Evolutionary conservation across 2,797 vertebrate genomes (phyloP), one percentile per base, ranked within the genome.

Genomic region (Megalops cyprinoides): DNA sequence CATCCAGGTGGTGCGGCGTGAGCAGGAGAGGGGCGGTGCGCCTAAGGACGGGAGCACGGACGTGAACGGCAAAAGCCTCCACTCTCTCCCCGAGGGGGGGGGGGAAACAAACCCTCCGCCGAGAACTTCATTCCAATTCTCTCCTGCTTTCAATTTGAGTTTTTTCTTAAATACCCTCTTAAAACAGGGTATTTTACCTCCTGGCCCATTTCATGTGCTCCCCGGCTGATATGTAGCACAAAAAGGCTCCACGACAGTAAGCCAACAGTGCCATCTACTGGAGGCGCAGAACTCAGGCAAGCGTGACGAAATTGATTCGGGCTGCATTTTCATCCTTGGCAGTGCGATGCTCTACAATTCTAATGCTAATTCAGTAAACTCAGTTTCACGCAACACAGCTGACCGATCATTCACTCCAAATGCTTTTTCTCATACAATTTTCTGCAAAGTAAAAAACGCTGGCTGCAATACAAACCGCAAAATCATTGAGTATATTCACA

Each of bases 231-330:
- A 42, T 69, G 15, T 48, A 31, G 23, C 25, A 39, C 20, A 69
- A 78, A 37, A 46, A 74, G 44, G 39, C 39, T 31, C 31, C 5
- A 0, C 8, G 14, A 15, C 3, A 53, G 56, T 90, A 85, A 84
- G 84, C 1, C 92, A 91, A 91, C 92, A 94, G 84, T 88, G 93
- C 92, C 94, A 89, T 88, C 93, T 89, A 85, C 86, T 93, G 94
- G 91, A 86, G 37, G 9, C 20, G 39, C 18, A 42, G 65, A 20
- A 34, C 8, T 20, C 62, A 18, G 62, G 25, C 58, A 12, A n/a
- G 58, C 25, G 20, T 3, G 25, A 42, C 39, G n/a, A 8, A 20
- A 5, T 2, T 4, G 4, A 14, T 3, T 18, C 34, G 10, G 15
- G 42, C 10, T 69, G 34, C 65, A 42, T 39, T 69, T 44, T 23